phyloP scores from a whole-genome alignment of 2,888 invertebrate genomes.

The Latrodectus elegans region DNA sequence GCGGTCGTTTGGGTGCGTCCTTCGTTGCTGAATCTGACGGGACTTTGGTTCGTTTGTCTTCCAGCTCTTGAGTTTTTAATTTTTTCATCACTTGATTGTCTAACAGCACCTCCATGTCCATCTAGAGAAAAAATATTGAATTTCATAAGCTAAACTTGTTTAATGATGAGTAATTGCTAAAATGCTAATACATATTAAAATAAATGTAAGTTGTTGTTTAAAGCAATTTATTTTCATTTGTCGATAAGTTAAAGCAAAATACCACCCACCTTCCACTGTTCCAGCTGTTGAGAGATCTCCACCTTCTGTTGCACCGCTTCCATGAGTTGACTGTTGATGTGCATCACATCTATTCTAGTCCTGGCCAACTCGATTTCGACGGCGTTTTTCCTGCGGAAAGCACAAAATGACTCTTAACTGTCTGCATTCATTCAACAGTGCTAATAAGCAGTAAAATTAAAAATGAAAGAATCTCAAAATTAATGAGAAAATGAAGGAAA shows the following conservation, averaged over 20 bases:
- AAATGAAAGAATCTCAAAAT: too few relatives aligned
- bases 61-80: constrained; percentile 77
- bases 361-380: constrained; percentile 89
- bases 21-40: not conserved
- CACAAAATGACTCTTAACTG: too few relatives aligned
- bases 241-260: not conserved
- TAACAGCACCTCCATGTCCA: constrained; percentile 94
- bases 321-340: constrained; percentile 86
- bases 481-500: too few relatives aligned
- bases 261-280: constrained; percentile 92
- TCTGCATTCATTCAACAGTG: too few relatives aligned
- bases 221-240: too few relatives aligned
- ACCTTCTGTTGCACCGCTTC: constrained; percentile 96
- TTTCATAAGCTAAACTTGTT: too few relatives aligned
- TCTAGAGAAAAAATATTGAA: constrained; percentile 77
- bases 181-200: too few relatives aligned
- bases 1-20: constrained; percentile 20
- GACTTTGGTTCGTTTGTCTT: constrained; percentile 48
- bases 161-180: too few relatives aligned
- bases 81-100: constrained; percentile 93
- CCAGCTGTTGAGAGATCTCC: constrained; percentile 92
- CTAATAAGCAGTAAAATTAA: too few relatives aligned
- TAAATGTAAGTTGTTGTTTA: too few relatives aligned
- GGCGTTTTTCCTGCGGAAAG: constrained; percentile 76
- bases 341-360: constrained; percentile 93